These are phyloP conservation scores for Diploscapter pachys DNA, from an alignment of 1,140 invertebrate genomes.

Conservation along the genomic window DNA sequence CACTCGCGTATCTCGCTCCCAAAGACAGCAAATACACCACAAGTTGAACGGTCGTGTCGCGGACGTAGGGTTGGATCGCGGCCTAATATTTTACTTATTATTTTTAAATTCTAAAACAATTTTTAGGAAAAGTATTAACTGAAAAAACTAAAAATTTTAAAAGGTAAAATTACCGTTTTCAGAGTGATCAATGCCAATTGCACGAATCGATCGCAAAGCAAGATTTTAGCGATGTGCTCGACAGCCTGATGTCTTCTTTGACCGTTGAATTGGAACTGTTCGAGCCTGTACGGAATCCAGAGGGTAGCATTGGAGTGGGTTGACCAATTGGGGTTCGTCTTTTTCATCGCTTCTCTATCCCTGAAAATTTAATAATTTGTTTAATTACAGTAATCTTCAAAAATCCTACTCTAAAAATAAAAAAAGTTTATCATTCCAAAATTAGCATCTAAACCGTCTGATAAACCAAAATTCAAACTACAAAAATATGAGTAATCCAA, in stretches of 20 bases:
- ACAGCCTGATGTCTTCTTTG: slow-evolving; percentile 7
- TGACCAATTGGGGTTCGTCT: neutral
- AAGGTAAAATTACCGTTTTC: neutral
- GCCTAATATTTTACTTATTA: neutral
- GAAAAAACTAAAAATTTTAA: neutral
- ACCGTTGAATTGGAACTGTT: neutral
- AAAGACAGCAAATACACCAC: slow-evolving; percentile 25
- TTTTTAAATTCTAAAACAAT: neutral
- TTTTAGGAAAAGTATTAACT: neutral
- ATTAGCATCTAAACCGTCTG: slow-evolving; percentile 5
- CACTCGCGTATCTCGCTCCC: neutral
- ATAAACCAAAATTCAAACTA: too few relatives aligned
- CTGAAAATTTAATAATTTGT: neutral
- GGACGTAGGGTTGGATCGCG: neutral
- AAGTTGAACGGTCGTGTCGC: slow-evolving; percentile 23
- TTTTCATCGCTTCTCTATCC: neutral
- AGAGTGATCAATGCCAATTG: slow-evolving; percentile 9
- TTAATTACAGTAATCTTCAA: too few relatives aligned
- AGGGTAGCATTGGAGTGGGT: neutral
- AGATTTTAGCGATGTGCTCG: slow-evolving; percentile 2
- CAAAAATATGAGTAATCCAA: too few relatives aligned
- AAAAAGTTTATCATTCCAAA: slow-evolving; percentile 2
- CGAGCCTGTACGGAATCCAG: slow-evolving; percentile 20
- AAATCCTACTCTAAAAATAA: neutral
- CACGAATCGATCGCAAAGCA: slow-evolving; percentile 17